Percentiles rank a stretch among this genome's conserved stretches.
phyloP scores from a whole-genome alignment of 1,140 invertebrate genomes.

The Medauroidea extradentata region DNA sequence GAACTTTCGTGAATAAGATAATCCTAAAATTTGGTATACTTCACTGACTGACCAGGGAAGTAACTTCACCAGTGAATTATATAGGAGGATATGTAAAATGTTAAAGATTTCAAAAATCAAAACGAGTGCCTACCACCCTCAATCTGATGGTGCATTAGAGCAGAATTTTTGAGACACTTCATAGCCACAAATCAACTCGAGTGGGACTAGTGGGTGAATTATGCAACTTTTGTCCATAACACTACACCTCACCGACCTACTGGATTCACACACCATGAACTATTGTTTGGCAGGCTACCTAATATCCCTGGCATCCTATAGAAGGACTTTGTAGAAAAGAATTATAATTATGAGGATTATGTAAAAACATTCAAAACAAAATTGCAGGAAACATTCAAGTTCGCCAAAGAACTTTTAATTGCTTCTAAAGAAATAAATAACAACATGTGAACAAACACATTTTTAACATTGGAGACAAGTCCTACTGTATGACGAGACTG shows the following conservation, averaged over 20 bases:
- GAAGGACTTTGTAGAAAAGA: background rate
- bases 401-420: background rate
- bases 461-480: background rate
- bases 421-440: background rate
- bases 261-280: background rate
- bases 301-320: background rate
- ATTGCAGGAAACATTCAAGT: background rate
- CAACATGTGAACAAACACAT: background rate
- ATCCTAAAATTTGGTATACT: background rate
- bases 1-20: background rate
- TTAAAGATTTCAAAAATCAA: conserved; percentile 31
- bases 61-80: conserved; percentile 14
- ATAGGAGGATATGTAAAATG: conserved; percentile 25
- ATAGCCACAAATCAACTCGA: background rate
- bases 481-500: background rate
- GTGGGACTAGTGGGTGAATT: background rate
- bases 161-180: conserved; percentile 34
- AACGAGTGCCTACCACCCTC: conserved; percentile 32
- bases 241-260: background rate
- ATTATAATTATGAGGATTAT: conserved; percentile 1
- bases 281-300: background rate
- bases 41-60: background rate
- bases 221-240: background rate
- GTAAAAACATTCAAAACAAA: background rate
- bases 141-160: conserved; percentile 37